Conservation (phyloP, 2,888 invertebrate species). For the Apodemia hepburni region DNA sequence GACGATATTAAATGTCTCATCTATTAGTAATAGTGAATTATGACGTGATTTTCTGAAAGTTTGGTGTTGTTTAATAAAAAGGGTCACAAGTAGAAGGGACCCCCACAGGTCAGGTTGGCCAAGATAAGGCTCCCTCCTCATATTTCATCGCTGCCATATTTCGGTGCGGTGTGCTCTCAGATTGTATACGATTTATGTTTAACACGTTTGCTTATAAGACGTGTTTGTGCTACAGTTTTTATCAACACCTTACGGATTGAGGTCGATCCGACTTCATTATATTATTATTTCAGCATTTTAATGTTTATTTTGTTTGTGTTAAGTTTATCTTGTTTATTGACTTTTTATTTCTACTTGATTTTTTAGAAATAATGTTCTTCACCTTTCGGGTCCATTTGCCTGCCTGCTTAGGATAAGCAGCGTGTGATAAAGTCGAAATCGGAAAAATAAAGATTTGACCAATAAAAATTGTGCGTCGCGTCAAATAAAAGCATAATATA, state of each 20-base stretch:
- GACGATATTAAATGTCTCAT: too few relatives aligned
- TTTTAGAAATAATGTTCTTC: too few relatives aligned
- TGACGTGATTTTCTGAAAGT: not conserved
- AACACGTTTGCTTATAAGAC: conserved; percentile 33
- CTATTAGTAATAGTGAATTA: not conserved
- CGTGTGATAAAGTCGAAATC: too few relatives aligned
- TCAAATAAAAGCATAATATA: too few relatives aligned
- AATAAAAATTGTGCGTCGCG: too few relatives aligned
- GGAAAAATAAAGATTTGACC: too few relatives aligned
- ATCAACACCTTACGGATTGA: conserved; percentile 15
- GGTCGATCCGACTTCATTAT: conserved; percentile 8
- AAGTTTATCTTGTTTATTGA: too few relatives aligned
- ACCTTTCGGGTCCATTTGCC: too few relatives aligned
- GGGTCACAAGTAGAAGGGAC: conserved; percentile 4
- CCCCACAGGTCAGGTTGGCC: conserved; percentile 30
- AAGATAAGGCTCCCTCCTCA: conserved; percentile 37
- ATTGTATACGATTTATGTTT: conserved; percentile 40
- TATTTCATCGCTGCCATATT: conserved; percentile 42
- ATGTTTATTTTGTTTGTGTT: not conserved
- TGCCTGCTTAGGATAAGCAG: too few relatives aligned
- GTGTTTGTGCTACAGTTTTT: conserved; percentile 27
- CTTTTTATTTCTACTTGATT: too few relatives aligned
- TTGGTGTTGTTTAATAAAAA: not conserved
- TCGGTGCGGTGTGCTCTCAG: conserved; percentile 34
- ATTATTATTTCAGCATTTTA: not conserved